Conservation (phyloP, 2,797 vertebrate genomes). For the Gymnoscopelus braueri region DNA sequence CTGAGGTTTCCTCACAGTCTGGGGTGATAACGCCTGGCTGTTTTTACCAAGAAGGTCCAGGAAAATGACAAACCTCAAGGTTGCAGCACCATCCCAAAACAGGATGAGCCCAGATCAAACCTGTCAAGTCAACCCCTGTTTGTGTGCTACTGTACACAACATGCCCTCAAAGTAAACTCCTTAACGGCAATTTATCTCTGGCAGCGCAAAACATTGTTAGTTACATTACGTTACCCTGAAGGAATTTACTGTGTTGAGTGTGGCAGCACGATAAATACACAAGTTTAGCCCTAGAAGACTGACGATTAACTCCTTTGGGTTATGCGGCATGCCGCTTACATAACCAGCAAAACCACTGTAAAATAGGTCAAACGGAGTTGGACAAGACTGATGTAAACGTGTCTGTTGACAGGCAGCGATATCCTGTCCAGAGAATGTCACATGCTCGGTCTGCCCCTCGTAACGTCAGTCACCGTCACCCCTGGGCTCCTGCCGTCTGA, state of each 20-base stretch:
- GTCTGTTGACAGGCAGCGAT: slow-evolving; percentile 59
- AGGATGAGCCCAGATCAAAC: slow-evolving; percentile 78
- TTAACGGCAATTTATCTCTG: too few species aligned
- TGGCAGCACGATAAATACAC: slow-evolving; percentile 72
- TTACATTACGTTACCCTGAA: too few species aligned
- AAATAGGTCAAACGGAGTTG: slow-evolving; percentile 57
- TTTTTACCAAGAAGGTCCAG: slow-evolving; percentile 70
- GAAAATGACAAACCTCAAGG: slow-evolving; percentile 80
- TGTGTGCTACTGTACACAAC: slow-evolving; percentile 61
- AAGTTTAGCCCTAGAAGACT: slow-evolving; percentile 43
- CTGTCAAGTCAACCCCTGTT: slow-evolving; percentile 59
- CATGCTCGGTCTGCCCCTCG: slow-evolving; percentile 13
- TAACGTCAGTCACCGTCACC: slow-evolving; percentile 33
- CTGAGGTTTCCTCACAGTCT: slow-evolving; percentile 56
- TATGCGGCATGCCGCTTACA: slow-evolving; percentile 35
- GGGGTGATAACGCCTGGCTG: slow-evolving; percentile 72
- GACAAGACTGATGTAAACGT: slow-evolving; percentile 67
- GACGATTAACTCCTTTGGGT: slow-evolving; percentile 21
- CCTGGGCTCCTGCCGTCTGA: slow-evolving; percentile 46
- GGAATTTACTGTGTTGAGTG: too few species aligned
- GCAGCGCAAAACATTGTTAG: too few species aligned
- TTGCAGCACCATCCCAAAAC: slow-evolving; percentile 77
- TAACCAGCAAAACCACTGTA: slow-evolving; percentile 38
- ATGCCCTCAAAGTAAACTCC: slow-evolving; percentile 41
- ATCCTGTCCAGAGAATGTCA: slow-evolving; percentile 54